A percentile compares a stretch with the other conserved stretches of the same genome.
phyloP scores from a whole-genome alignment of 2,888 invertebrate genomes.

The Panopea generosa region DNA sequence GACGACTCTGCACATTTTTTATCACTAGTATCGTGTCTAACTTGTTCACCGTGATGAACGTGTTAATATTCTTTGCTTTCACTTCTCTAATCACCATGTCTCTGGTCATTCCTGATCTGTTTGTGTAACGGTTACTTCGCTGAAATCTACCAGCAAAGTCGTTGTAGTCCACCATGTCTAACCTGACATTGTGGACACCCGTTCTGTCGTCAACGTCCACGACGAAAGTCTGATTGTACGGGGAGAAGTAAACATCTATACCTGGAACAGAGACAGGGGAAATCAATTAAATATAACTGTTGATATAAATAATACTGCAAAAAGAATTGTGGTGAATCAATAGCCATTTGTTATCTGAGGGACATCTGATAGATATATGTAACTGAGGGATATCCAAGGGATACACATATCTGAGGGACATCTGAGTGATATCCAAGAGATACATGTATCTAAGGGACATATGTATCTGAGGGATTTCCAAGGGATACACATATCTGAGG shows the following conservation, averaged over 20 bases:
- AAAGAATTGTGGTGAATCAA: too few relatives aligned
- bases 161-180: too few relatives aligned
- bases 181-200: conserved; percentile 90
- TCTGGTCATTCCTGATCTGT: not conserved
- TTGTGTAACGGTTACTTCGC: not conserved
- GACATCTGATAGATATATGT: too few relatives aligned
- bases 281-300: too few relatives aligned
- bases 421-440: too few relatives aligned
- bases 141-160: not conserved
- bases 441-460: too few relatives aligned
- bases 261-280: conserved; percentile 85
- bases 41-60: conserved; percentile 91
- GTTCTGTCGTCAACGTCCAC: conserved; percentile 92
- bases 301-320: too few relatives aligned
- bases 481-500: too few relatives aligned
- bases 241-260: conserved; percentile 95
- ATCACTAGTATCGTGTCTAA: conserved; percentile 93
- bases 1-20: conserved; percentile 92
- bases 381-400: too few relatives aligned
- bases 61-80: conserved; percentile 91
- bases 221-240: conserved; percentile 95
- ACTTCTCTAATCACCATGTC: conserved; percentile 31
- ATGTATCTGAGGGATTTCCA: too few relatives aligned
- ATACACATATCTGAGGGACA: too few relatives aligned
- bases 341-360: too few relatives aligned